Conservation (phyloP, 2,113 vertebrate genomes). For the Speoplatyrhinus poulsoni region DNA sequence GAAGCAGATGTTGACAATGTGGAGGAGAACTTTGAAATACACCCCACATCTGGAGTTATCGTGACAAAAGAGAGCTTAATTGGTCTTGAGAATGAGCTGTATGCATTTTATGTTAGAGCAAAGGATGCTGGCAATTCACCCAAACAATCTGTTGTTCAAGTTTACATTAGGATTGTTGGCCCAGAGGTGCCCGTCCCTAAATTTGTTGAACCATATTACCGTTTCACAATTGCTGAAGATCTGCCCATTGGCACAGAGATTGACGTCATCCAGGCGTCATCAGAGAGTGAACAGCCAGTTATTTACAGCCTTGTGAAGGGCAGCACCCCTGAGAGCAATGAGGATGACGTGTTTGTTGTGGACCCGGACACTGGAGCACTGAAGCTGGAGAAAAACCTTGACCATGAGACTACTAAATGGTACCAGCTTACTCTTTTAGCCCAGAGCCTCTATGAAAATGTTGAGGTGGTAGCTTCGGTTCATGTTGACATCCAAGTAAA, state of each 20-base stretch:
- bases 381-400: conserved; percentile 90
- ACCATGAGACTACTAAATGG: conserved; percentile 94
- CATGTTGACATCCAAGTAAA: conserved; percentile 91
- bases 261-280: conserved; percentile 80
- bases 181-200: conserved; percentile 84
- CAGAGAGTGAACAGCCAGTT: conserved; percentile 78
- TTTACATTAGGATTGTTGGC: conserved; percentile 87
- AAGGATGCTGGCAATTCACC: conserved; percentile 85
- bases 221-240: conserved; percentile 87
- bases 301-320: conserved; percentile 86
- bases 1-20: conserved; percentile 89
- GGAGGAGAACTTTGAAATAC: conserved; percentile 92
- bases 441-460: conserved; percentile 74
- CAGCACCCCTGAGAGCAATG: conserved; percentile 90
- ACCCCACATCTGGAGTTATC: conserved; percentile 84
- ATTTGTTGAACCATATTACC: conserved; percentile 91
- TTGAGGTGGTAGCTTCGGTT: conserved; percentile 81
- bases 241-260: conserved; percentile 89
- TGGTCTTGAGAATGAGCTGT: conserved; percentile 91
- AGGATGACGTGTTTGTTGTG: conserved; percentile 89
- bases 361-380: conserved; percentile 85
- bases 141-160: conserved; percentile 85
- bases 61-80: conserved; percentile 94
- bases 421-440: conserved; percentile 89
- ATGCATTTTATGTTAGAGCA: conserved; percentile 90